These are phyloP conservation scores for Actinia equina DNA, from an alignment of 64 coral and sea anemone species.

Conservation along the genomic window DNA sequence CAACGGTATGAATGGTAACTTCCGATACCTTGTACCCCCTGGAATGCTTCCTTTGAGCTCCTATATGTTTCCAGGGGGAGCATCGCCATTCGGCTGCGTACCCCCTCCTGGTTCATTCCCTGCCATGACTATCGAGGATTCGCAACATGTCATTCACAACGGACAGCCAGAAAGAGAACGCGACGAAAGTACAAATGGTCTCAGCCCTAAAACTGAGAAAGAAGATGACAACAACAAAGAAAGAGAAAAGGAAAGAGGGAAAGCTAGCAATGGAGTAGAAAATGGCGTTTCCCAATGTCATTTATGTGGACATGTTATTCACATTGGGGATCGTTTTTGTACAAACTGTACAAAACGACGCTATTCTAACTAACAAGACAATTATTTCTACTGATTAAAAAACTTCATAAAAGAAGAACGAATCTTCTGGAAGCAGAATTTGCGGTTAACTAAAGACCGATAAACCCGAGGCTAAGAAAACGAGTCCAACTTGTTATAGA, in stretches of 20 bases:
- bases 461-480: background rate
- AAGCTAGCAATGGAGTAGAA: constrained; percentile 10
- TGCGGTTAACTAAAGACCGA: too few species aligned
- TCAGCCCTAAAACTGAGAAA: constrained; percentile 9
- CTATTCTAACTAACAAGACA: background rate
- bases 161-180: background rate
- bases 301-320: constrained; percentile 25
- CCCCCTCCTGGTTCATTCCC: background rate
- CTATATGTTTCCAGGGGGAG: constrained; percentile 46
- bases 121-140: background rate
- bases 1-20: constrained; percentile 73
- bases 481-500: background rate
- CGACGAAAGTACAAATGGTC: background rate
- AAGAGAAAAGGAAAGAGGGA: background rate
- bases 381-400: background rate
- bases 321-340: constrained; percentile 45
- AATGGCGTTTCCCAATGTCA: constrained; percentile 14
- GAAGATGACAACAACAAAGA: constrained; percentile 8
- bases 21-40: constrained; percentile 70
- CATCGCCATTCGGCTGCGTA: constrained; percentile 20
- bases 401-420: background rate
- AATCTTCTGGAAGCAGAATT: background rate
- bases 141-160: background rate
- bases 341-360: constrained; percentile 35
- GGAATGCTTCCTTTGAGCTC: constrained; percentile 66